Evolutionary conservation across 2,113 vertebrate species (phyloP), one percentile per base, ranked within the genome.

Genomic region (Neotoma lepida): DNA sequence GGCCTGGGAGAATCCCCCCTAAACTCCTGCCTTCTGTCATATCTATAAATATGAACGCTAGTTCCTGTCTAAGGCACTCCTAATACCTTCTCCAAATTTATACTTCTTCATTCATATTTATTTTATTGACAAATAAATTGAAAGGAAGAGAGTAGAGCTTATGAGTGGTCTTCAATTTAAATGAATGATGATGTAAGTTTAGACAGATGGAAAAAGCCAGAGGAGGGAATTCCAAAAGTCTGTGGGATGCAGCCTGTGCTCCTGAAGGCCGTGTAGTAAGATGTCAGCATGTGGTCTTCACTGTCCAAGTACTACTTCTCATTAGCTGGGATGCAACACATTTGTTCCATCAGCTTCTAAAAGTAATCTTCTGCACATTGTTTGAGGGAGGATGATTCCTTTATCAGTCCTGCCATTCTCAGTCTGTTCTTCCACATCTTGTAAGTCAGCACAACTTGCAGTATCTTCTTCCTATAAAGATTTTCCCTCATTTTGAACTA

Each of bases 51-150:
- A n/a, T n/a, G 2, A 88, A 86, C 9, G 51, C 44, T 74, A 9
- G 13, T 18, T 80, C 9, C 46, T 82, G 46, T 86, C 24, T 76
- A 89, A 64, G 18, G 4, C 44, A 76, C 33, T 93, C 63, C 73
- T 85, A 74, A 73, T 63, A 54, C 1, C 9, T 56, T 17, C 28
- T 91, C 17, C 81, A 74, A 78, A 70, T 89, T 41, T 64, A 3
- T 35, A 86, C 18, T 54, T 78, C 64, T 44, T 58, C 63, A 61
- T 41, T 49, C 20, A 86, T 64, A 41, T 14, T 68, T 80, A 84
- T 64, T 94, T 95, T 63, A 77, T 28, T 77, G 6, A 95, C 35
- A 93, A 58, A 28, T 64, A 80, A 41, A 73, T 41, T 54, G 12
- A 78, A 95, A 1, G 28, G 8, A 35, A 20, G n/a, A 81, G 26